Conservation (phyloP, 2,888 invertebrate genomes). For the Tribolium freemani region DNA sequence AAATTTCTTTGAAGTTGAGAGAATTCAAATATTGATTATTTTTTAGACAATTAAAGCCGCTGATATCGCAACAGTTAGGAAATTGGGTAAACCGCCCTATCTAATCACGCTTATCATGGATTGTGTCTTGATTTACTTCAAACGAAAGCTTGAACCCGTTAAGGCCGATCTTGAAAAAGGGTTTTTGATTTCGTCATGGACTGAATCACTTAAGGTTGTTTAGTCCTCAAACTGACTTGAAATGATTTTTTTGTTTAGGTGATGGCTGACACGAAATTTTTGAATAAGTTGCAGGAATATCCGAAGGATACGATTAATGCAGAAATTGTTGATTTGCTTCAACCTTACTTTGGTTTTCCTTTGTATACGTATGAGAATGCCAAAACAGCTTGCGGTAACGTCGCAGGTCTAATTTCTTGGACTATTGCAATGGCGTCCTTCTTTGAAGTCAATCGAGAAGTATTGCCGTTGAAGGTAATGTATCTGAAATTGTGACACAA, state of each 20-base stretch:
- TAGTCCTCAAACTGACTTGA: neutral
- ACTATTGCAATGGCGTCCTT: constrained; percentile 89
- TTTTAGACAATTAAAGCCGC: constrained; percentile 87
- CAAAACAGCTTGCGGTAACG: constrained; percentile 90
- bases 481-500: no score
- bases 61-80: constrained; percentile 90
- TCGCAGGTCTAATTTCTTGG: constrained; percentile 91
- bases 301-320: constrained; percentile 90
- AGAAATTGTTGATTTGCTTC: constrained; percentile 87
- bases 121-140: constrained; percentile 84
- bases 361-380: constrained; percentile 86
- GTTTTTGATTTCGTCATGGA: constrained; percentile 86
- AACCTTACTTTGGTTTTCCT: constrained; percentile 80
- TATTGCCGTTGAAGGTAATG: constrained; percentile 80
- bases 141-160: constrained; percentile 79
- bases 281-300: constrained; percentile 83
- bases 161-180: constrained; percentile 80
- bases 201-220: constrained; percentile 83
- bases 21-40: constrained; percentile 34
- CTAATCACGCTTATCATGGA: constrained; percentile 94
- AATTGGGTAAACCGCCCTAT: constrained; percentile 91
- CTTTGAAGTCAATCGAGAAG: constrained; percentile 89
- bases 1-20: constrained; percentile 23
- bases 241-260: constrained; percentile 72
- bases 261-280: constrained; percentile 86